Evolutionary conservation across 2,888 invertebrate genomes (phyloP), one percentile per base, ranked within the genome.

Genomic region (Scaptodrosophila latifasciaeformis): DNA sequence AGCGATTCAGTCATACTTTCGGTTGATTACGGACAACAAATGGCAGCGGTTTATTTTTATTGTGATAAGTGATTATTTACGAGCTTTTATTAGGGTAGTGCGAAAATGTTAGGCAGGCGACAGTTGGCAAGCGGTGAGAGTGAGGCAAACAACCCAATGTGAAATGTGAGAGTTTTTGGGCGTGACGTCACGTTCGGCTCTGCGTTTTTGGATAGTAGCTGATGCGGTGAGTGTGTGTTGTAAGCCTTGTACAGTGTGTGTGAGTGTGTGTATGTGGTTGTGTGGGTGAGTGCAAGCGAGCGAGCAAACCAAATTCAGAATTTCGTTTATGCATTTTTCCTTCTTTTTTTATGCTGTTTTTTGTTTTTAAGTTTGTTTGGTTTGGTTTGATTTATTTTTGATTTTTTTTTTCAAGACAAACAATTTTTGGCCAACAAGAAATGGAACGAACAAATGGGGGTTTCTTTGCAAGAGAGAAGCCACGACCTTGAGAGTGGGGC

Each of bases 321-420:
- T 65, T 27, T 27, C 9, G 5, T 27, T 27, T 27, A 6, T 9
- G 27, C 5, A 6, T 9, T 27, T 27, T 27, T 27, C 76, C 63
- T 51, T 37, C 49, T 62, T 67, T 59, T 44, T 59, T 60, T 30
- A 50, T 59, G 48, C 39, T 52, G 43, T 30, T 56, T 59, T 49
- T 47, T 57, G 27, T 51, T 65, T 55, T 58, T 42, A 53, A 70
- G 77, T 77, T 59, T 61, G n/a, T 79, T 62, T 53, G 55, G 61
- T 56, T 72, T 72, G 76, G 72, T 79, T 71, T 72, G 66, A 65
- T 75, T 64, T 64, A 59, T 65, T 54, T 70, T 71, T 78, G n/a
- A n/a, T n/a, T 2, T 34, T 31, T n/a, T 31, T 31, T 31, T 27
- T 27, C 9, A 6, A 27, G 63, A 50, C 65, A 75, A 78, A 27